Evolutionary conservation across 2,797 vertebrate genomes (phyloP), one percentile per base, ranked within the genome.

Genomic region (Eospalax fontanierii): DNA sequence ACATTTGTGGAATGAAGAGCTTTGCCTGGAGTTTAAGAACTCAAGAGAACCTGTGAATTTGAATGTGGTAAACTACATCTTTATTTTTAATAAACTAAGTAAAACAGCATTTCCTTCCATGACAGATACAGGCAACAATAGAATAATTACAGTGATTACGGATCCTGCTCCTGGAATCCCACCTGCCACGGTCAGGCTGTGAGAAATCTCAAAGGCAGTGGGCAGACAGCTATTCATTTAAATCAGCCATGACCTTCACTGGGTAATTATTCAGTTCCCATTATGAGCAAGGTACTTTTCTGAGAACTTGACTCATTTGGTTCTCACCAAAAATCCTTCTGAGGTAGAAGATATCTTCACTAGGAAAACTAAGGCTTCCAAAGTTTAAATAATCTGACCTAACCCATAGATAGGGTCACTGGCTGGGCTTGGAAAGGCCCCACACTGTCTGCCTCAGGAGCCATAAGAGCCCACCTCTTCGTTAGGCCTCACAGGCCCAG

Each of bases 41-140:
- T 71, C 54, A 30, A 35, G 38, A 63, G 84, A 43, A 65, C 63
- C 22, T 83, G 6, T 74, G 73, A 71, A 80, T 19, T 83, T 24
- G 16, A 50, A n/a, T 68, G 10, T n/a, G 1, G 12, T 33, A 83
- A 91, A 33, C 65, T 87, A 2, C 18, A 81, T 71, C 54, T 89
- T 93, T 89, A 80, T 87, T 83, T 93, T 71, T 76, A 93, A 18
- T 46, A 65, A 89, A 86, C 18, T 70, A 82, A 61, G 35, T 35
- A 79, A 87, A 74, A 66, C 68, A 71, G 2, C 43, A 30, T 83
- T 93, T 91, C 71, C 43, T 81, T 74, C 9, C 0, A 33, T 43
- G 73, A 21, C 50, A 63, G 73, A 30, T 59, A 40, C 21, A 80
- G 35, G 81, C 59, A 79, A 91, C 46, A 78, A 89, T 14, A 33